Evolutionary conservation across 2,113 vertebrate species (phyloP).

Genomic region (Copsychus sechellarum): DNA sequence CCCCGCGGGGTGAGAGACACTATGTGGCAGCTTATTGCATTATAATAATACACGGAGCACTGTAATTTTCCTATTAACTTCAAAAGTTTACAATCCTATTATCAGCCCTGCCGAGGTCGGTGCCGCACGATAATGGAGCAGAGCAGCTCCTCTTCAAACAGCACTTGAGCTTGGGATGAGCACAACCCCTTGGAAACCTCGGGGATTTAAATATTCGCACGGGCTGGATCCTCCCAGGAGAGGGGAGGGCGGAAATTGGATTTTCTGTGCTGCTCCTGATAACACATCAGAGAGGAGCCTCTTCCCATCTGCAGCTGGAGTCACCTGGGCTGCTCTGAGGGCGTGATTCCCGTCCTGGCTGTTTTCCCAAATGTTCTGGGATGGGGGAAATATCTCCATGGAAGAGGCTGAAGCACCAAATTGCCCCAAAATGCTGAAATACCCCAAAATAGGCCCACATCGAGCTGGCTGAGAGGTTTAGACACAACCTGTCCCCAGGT

Average conservation of each 20-base stretch:
- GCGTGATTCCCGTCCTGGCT: rapidly evolving
- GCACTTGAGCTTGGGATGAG: neutral
- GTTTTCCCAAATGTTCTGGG: rapidly evolving
- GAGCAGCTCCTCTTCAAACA: neutral
- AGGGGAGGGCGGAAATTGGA: neutral
- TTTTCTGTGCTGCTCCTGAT: neutral
- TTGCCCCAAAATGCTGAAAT: rapidly evolving
- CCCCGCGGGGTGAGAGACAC: constrained; percentile 37
- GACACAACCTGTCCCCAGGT: rapidly evolving
- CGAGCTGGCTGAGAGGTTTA: neutral
- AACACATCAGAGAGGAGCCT: neutral
- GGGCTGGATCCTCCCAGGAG: neutral
- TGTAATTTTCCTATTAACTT: constrained; percentile 71
- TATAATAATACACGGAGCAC: constrained; percentile 28
- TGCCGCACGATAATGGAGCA: neutral
- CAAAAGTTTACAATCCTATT: constrained; percentile 76
- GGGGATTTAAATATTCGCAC: neutral
- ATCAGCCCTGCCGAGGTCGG: constrained; percentile 26
- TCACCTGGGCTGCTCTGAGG: rapidly evolving
- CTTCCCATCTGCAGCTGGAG: rapidly evolving
- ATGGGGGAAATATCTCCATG: rapidly evolving
- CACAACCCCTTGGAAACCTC: neutral
- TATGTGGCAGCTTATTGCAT: constrained; percentile 39
- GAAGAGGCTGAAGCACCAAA: neutral
- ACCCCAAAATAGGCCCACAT: rapidly evolving